phyloP scores from a whole-genome alignment of 2,797 vertebrate species.

The Tokudaia tokunoshimensis region DNA sequence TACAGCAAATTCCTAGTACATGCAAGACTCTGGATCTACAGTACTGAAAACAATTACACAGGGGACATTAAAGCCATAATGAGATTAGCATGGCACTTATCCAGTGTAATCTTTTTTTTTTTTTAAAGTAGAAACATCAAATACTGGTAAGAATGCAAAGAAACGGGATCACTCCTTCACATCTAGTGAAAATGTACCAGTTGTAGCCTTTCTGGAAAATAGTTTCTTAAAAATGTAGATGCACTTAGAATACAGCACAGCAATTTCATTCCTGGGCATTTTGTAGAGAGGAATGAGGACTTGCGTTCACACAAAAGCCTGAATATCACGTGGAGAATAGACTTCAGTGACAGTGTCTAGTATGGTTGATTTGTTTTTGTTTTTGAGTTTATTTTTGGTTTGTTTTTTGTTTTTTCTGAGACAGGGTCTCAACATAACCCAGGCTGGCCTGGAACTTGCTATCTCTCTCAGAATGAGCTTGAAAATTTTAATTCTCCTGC shows the following conservation, averaged over 20 bases:
- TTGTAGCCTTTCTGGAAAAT: not conserved
- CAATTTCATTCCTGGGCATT: constrained; percentile 2
- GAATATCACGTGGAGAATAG: not conserved
- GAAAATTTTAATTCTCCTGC: not conserved
- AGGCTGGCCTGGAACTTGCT: not conserved
- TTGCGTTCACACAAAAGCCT: not conserved
- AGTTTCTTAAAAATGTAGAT: not conserved
- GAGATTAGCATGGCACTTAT: not conserved
- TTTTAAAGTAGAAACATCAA: not conserved
- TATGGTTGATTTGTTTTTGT: not conserved
- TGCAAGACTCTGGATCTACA: not conserved
- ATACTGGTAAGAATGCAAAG: constrained; percentile 10
- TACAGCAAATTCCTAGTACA: not conserved
- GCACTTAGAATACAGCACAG: constrained; percentile 6
- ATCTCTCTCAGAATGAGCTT: not conserved
- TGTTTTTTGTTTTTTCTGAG: not conserved
- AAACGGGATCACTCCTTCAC: not conserved
- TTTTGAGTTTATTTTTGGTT: too few relatives aligned
- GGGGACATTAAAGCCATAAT: constrained; percentile 11
- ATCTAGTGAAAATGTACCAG: not conserved
- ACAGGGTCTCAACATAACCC: not conserved
- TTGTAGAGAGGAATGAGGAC: constrained; percentile 32
- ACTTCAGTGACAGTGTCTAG: not conserved
- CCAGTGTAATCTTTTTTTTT: not conserved
- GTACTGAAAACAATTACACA: constrained; percentile 14